phyloP scores from a whole-genome alignment of 2,888 invertebrate genomes.

The Alentia gelatinosa region DNA sequence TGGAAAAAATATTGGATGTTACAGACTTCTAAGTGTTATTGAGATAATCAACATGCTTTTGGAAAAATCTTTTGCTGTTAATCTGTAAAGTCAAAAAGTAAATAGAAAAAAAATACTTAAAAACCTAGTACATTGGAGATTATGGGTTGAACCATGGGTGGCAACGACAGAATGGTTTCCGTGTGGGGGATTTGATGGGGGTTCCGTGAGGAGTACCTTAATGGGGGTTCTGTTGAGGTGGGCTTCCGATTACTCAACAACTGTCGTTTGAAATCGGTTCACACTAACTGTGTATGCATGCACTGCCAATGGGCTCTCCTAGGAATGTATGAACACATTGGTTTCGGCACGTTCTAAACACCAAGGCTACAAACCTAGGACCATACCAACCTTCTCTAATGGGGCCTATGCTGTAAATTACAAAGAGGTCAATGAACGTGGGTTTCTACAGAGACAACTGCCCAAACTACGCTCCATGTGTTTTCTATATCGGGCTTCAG shows the following conservation, averaged over 20 bases:
- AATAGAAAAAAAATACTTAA: neutral
- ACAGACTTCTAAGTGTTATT: neutral
- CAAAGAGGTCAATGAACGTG: neutral
- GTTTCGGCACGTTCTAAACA: conserved; percentile 14
- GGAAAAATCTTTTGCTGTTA: neutral
- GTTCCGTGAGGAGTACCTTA: too few relatives aligned
- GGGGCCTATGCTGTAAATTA: conserved; percentile 46
- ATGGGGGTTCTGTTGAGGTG: too few relatives aligned
- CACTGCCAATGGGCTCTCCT: neutral
- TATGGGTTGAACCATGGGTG: too few relatives aligned
- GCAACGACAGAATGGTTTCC: too few relatives aligned
- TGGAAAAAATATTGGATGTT: neutral
- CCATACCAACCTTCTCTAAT: conserved; percentile 44
- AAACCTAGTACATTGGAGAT: too few relatives aligned
- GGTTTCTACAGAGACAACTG: neutral
- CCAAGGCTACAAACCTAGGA: neutral
- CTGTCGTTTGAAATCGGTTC: too few relatives aligned
- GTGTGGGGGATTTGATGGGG: too few relatives aligned
- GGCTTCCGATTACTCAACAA: too few relatives aligned
- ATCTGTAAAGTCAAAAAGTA: neutral
- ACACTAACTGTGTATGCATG: too few relatives aligned
- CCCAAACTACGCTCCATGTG: neutral
- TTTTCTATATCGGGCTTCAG: too few relatives aligned
- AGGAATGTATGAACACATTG: neutral
- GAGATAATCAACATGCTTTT: neutral